phyloP scores from a whole-genome alignment of 1,140 invertebrate genomes.

The Onthophagus taurus region DNA sequence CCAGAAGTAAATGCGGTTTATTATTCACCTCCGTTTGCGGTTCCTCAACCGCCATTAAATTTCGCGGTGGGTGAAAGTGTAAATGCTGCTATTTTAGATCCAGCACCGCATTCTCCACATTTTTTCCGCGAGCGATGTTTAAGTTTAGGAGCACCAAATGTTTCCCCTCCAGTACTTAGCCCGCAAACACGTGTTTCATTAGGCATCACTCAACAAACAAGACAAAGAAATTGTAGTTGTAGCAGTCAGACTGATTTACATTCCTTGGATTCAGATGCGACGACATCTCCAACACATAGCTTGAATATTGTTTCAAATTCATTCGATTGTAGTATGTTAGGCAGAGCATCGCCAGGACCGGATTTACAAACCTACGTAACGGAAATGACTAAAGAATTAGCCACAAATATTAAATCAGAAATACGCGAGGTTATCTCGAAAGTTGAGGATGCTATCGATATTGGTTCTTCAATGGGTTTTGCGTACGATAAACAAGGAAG shows the following conservation, averaged over 20 bases:
- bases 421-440: constrained; percentile 67
- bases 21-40: constrained; percentile 19
- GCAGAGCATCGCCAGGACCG: constrained; percentile 53
- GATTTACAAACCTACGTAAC: constrained; percentile 63
- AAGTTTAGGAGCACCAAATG: constrained; percentile 47
- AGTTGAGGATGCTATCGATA: constrained; percentile 62
- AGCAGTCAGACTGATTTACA: constrained; percentile 61
- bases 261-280: constrained; percentile 46
- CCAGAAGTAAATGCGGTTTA: constrained; percentile 32
- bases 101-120: constrained; percentile 26
- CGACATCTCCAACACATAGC: constrained; percentile 43
- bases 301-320: constrained; percentile 41
- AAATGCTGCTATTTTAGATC: constrained; percentile 38
- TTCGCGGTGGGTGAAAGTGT: constrained; percentile 59
- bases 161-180: constrained; percentile 44
- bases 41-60: constrained; percentile 28
- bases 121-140: constrained; percentile 42
- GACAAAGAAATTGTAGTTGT: constrained; percentile 52
- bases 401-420: constrained; percentile 72
- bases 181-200: constrained; percentile 52
- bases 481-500: constrained; percentile 29
- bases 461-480: constrained; percentile 37
- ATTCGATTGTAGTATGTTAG: constrained; percentile 46
- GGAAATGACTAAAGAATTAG: constrained; percentile 65
- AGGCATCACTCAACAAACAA: constrained; percentile 43